Conservation (phyloP, 2,888 invertebrate genomes). For the Creontiades dilutus region DNA sequence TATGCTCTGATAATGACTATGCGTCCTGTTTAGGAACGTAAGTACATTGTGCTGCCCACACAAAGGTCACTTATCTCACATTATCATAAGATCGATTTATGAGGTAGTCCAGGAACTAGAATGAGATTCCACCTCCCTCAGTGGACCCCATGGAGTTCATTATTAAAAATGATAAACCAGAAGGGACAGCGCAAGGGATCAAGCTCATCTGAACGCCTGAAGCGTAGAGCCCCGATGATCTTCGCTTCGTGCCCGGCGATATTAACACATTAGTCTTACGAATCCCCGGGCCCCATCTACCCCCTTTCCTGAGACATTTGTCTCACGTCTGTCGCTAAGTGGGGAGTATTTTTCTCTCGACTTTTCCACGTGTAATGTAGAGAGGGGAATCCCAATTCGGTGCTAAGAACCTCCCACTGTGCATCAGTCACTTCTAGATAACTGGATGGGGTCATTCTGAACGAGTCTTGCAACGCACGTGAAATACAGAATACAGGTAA, state of each 20-base stretch:
- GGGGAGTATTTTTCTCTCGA: not conserved
- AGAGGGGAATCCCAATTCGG: constrained; percentile 4
- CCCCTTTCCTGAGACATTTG: not conserved
- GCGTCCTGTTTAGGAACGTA: too few relatives aligned
- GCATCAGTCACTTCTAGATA: not conserved
- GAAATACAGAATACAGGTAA: too few relatives aligned
- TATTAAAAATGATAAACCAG: not conserved
- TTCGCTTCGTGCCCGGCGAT: not conserved
- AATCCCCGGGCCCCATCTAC: not conserved
- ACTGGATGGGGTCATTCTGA: not conserved
- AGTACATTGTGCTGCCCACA: too few relatives aligned
- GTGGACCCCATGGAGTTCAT: not conserved
- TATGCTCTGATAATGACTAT: too few relatives aligned
- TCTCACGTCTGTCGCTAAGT: not conserved
- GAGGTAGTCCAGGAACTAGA: too few relatives aligned
- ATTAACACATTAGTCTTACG: constrained; percentile 18
- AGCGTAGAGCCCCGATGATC: not conserved
- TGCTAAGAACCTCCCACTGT: not conserved
- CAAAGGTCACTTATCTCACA: too few relatives aligned
- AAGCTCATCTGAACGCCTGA: not conserved
- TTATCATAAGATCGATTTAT: too few relatives aligned
- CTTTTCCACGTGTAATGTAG: not conserved
- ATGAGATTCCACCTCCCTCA: not conserved
- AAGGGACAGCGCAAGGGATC: not conserved
- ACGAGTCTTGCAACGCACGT: too few relatives aligned